A percentile compares a stretch with the other conserved stretches of the same genome.
Conservation (phyloP, 2,797 vertebrate species). For the Valencia hispanica region DNA sequence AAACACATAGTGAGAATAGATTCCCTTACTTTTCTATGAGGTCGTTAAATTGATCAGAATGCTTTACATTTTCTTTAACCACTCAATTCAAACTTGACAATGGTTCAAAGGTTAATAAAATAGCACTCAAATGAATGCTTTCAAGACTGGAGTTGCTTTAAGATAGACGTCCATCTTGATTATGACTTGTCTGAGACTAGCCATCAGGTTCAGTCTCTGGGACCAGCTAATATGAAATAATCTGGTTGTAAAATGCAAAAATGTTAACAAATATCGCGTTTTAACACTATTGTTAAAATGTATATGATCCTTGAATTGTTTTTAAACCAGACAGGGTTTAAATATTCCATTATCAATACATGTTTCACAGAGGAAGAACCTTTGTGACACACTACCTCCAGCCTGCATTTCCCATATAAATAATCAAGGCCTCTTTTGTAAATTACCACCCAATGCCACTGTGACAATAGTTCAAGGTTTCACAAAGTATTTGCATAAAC, state of each 20-base stretch:
- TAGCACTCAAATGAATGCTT: neutral
- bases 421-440: neutral
- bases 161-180: no score
- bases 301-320: neutral
- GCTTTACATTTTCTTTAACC: neutral
- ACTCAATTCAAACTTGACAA: neutral
- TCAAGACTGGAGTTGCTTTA: neutral
- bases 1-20: neutral
- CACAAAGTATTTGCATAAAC: neutral
- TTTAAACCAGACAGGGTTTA: neutral
- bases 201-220: no score
- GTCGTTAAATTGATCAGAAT: neutral
- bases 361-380: neutral
- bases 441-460: no score
- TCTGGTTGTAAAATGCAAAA: neutral
- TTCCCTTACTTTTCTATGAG: neutral
- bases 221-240: neutral
- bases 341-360: neutral
- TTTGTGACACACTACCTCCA: neutral
- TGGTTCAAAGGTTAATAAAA: neutral
- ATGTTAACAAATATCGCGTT: neutral
- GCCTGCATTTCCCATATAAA: neutral
- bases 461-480: neutral
- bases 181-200: neutral
- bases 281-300: neutral